Conservation (phyloP, 2,113 vertebrate genomes). For the Aphyosemion australe region DNA sequence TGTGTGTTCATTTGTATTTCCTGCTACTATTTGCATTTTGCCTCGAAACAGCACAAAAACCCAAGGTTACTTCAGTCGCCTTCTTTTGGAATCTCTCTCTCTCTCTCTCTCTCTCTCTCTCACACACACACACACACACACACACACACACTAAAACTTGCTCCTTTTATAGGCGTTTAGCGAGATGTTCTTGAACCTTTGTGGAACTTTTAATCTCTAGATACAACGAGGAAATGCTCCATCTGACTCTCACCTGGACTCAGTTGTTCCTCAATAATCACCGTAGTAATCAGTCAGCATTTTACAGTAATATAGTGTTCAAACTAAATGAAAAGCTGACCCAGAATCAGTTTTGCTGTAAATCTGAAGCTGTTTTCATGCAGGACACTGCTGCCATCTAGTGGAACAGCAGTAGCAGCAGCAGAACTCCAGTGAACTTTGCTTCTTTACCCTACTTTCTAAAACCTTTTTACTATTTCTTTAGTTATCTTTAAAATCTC, state of each 20-base stretch:
- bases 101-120: background rate
- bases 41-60: conserved; percentile 9
- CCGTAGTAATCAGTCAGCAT: background rate
- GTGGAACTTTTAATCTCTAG: background rate
- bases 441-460: too few species aligned
- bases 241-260: background rate
- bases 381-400: conserved; percentile 51
- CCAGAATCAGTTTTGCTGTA: conserved; percentile 5
- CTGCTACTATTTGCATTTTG: conserved; percentile 26
- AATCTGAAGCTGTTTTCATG: background rate
- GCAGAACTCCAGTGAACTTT: background rate
- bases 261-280: too few species aligned
- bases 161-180: conserved; percentile 19
- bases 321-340: background rate
- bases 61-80: conserved; percentile 5
- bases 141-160: background rate
- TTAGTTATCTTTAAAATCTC: too few species aligned
- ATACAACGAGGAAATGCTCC: background rate
- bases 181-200: background rate
- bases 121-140: background rate
- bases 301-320: background rate
- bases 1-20: background rate
- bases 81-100: background rate
- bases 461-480: too few species aligned
- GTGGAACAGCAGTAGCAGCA: background rate